Base-by-base conservation (phyloP, 2,113 vertebrate species). In the Rattus rattus region DNA sequence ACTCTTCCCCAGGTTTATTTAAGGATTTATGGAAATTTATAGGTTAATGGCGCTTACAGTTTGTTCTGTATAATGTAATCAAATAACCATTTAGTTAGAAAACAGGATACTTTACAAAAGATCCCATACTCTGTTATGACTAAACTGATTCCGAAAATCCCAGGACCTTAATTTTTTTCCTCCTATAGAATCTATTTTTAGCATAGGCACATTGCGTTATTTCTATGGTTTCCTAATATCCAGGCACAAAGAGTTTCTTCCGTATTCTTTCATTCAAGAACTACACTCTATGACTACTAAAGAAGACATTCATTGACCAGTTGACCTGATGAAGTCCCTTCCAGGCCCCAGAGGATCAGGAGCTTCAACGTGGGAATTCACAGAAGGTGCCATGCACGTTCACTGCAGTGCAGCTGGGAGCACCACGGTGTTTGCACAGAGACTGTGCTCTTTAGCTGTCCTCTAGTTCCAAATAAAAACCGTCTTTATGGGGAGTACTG, bases 111-210 rank as follows among this genome's bases (percentile, higher is more conserved):
- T 65, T 5, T 56, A 36, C 8, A 56, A 17, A 80, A 56, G 16
- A 36, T 28, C 7, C 19, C 28, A 56, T 54, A 5, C 16, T 56
- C 17, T 80, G 95, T 91, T 94, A 96, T 94, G 89, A 39, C 94
- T 94, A 98, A 3, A 22, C 72, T 43, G 8, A 73, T 22, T 39
- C n/a, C 1, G 11, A 43, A 73, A 43, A 20, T 19, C n/a, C n/a
- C n/a, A 73, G n/a, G 1, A 39, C 3, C 72, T 72, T 73, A 73
- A 20, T 72, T 73, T 19, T 22, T 73, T 22, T 43, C n/a, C 36
- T n/a, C 17, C 33, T 72, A n/a, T 7, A n/a, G 7, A 72, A n/a
- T n/a, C 17, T 72, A 72, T 3, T n/a, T n/a, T n/a, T 73, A 43
- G n/a, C 19, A 22, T 39, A n/a, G 14, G 19, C 19, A 39, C 39